Evolutionary conservation across 2,113 vertebrate species (phyloP).

Genomic region (Anguilla japonica): DNA sequence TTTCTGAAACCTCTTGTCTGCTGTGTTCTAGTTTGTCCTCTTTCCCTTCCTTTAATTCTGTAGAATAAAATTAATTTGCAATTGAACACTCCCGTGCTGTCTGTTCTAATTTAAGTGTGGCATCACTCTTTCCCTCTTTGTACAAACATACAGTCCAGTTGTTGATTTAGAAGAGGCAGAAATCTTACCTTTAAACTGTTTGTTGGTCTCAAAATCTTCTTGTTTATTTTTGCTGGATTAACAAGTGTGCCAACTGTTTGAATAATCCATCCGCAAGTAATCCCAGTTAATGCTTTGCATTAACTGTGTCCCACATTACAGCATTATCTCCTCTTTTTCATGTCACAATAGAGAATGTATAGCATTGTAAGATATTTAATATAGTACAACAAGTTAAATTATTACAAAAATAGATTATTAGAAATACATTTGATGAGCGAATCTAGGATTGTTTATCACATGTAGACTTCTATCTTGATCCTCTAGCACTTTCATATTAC

Average conservation of each 20-base stretch:
- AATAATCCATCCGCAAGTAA: too few species aligned
- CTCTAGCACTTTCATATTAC: too few species aligned
- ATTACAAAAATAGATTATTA: neutral
- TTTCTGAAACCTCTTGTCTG: constrained; percentile 23
- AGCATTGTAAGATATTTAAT: neutral
- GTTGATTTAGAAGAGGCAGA: neutral
- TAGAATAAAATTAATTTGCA: constrained; percentile 32
- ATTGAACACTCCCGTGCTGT: neutral
- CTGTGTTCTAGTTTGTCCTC: constrained; percentile 20
- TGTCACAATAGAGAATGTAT: too few species aligned
- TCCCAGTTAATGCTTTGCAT: too few species aligned
- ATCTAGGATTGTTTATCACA: too few species aligned
- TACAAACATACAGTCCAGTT: neutral
- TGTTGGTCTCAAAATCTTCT: neutral
- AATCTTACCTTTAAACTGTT: neutral
- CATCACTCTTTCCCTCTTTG: neutral
- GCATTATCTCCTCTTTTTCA: too few species aligned
- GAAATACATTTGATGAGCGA: too few species aligned
- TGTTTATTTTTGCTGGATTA: too few species aligned
- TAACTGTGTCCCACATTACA: too few species aligned
- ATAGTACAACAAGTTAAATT: neutral
- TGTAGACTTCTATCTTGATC: too few species aligned
- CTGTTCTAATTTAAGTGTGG: neutral
- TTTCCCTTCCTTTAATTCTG: constrained; percentile 17
- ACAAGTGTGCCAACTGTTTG: too few species aligned